phyloP scores from a whole-genome alignment of 2,113 vertebrate species.

The Stegastes partitus region DNA sequence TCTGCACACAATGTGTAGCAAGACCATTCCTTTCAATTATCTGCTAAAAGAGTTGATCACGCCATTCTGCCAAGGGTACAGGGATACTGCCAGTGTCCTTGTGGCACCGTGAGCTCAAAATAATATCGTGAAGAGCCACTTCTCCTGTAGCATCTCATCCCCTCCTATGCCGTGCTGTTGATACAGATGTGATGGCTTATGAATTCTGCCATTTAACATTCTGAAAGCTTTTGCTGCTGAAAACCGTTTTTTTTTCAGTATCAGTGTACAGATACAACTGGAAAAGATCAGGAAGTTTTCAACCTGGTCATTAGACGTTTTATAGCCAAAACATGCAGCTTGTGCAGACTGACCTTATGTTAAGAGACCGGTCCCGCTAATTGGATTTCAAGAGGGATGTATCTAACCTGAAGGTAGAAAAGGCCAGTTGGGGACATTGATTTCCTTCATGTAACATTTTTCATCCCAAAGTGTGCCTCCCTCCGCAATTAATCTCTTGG shows the following conservation, averaged over 20 bases:
- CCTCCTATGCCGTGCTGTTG: neutral
- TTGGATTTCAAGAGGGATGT: slow-evolving; percentile 56
- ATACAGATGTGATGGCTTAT: neutral
- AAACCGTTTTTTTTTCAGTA: neutral
- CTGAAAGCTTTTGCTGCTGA: neutral
- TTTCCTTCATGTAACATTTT: slow-evolving; percentile 52
- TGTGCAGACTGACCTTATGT: slow-evolving; percentile 41
- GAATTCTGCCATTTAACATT: neutral
- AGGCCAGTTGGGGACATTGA: slow-evolving; percentile 37
- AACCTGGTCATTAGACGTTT: slow-evolving; percentile 38
- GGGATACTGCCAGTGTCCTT: slow-evolving; percentile 32
- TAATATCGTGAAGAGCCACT: slow-evolving; percentile 5
- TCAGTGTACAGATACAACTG: neutral
- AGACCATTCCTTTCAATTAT: slow-evolving; percentile 60
- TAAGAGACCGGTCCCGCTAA: slow-evolving; percentile 37
- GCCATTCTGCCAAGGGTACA: slow-evolving; percentile 25
- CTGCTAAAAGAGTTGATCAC: slow-evolving; percentile 36
- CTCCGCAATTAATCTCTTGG: slow-evolving; percentile 59
- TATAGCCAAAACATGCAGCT: slow-evolving; percentile 5
- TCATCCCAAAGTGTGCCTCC: slow-evolving; percentile 49
- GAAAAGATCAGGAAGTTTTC: neutral
- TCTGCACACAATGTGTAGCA: slow-evolving; percentile 27
- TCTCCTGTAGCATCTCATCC: neutral
- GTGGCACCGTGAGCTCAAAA: slow-evolving; percentile 30
- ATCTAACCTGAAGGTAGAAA: slow-evolving; percentile 36